These are phyloP conservation scores for Phylloscopus trochiloides DNA, from an alignment of 2,113 vertebrate species.

Conservation along the genomic window DNA sequence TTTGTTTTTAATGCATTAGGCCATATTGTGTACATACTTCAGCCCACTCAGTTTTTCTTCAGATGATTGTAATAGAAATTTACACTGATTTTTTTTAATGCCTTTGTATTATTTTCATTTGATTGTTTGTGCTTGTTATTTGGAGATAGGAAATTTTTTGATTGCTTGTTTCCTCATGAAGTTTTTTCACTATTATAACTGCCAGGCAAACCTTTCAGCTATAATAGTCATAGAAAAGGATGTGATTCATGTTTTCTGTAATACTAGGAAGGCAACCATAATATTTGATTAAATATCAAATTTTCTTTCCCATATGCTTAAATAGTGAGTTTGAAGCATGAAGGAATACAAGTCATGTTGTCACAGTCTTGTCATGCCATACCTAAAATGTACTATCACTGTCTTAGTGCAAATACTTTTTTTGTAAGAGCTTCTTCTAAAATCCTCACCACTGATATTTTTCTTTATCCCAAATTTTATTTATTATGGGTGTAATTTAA, in stretches of 20 bases:
- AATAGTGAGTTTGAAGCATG: background rate
- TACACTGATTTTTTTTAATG: too few relatives aligned
- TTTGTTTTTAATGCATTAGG: background rate
- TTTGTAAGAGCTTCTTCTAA: background rate
- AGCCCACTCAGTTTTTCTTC: background rate
- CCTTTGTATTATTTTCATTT: background rate
- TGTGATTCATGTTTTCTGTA: background rate
- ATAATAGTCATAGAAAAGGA: background rate
- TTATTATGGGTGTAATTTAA: background rate
- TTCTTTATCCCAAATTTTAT: background rate
- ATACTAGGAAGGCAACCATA: background rate
- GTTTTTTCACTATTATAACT: background rate
- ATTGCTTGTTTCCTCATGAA: background rate
- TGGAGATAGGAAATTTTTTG: background rate
- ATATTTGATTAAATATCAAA: background rate
- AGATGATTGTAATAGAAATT: background rate
- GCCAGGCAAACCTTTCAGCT: background rate
- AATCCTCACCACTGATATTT: background rate
- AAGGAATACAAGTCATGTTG: background rate
- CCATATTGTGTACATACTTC: background rate
- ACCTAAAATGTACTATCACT: background rate
- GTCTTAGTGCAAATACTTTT: background rate
- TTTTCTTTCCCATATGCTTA: background rate
- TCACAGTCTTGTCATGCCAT: background rate
- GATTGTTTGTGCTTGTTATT: background rate